Evolutionary conservation across 2,888 invertebrate species (phyloP), one percentile per base, ranked within the genome.

Genomic region (Meteorus cinctellus): DNA sequence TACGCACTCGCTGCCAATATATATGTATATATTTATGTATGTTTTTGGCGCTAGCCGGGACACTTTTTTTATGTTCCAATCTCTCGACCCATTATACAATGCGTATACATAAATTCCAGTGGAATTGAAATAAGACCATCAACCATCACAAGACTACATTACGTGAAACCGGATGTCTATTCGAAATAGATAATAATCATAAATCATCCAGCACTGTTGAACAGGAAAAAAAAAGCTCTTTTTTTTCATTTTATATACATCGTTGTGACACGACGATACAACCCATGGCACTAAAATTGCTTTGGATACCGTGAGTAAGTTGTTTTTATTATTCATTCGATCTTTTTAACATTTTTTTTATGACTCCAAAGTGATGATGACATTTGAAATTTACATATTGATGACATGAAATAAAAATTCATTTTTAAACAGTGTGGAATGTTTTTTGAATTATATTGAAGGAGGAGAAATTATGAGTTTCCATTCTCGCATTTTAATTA

Each of bases 11-110:
- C n/a, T 19, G 55, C 24, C 0, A 55, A 19, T 55, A 8, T 19
- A 19, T 55, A 5, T 6, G 16, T 3, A 48, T n/a, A 48, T n/a
- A 48, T 48, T 2, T 55, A 19, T 55, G 8, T 8, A 55, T 55
- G 8, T 4, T 19, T 4, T 19, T 24, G 5, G 55, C 19, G 55
- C 55, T 6, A 16, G 48, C 48, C 8, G 1, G 19, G 19, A 55
- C 55, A 68, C 68, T 67, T 19, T 41, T 68, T 31, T 51, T 45
- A 68, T 69, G n/a, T 51, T 55, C 69, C 51, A 55, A 55, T 55
- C 55, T 55, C 8, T 19, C 19, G 8, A 19, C n/a, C 55, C 55
- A 55, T 19, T 55, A 55, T 55, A 55, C 19, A 48, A 48, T 48
- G 14, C 48, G 16, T n/a, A 55, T 41, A 41, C 41, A 41, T 41